Conservation (phyloP, 2,888 invertebrate species). For the Galerucella calmariensis region DNA sequence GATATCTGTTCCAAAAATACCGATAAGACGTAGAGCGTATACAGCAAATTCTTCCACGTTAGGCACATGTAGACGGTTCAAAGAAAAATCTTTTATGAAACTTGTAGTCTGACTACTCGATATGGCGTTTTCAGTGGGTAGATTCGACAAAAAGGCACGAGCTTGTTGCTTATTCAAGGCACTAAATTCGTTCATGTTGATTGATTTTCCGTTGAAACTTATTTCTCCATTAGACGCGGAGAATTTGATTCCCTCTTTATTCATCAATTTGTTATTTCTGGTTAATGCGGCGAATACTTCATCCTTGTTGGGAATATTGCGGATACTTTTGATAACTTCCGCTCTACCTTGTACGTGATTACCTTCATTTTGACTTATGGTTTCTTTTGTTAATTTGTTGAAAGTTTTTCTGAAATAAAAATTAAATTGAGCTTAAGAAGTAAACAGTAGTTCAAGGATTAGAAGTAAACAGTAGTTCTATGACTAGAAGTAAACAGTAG, state of each 20-base stretch:
- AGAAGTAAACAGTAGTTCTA: too few species aligned
- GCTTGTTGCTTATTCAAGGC: slow-evolving; percentile 50
- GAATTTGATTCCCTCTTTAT: slow-evolving; percentile 64
- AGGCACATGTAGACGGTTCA: slow-evolving; percentile 30
- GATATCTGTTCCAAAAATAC: slow-evolving; percentile 17
- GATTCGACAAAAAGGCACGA: slow-evolving; percentile 46
- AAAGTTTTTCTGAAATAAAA: slow-evolving; percentile 68
- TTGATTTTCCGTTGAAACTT: slow-evolving; percentile 53
- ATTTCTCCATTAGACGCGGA: slow-evolving; percentile 54
- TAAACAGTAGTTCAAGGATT: too few species aligned
- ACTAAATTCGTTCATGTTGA: slow-evolving; percentile 55
- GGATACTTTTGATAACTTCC: slow-evolving; percentile 69
- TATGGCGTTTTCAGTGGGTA: slow-evolving; percentile 35
- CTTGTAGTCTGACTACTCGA: slow-evolving; percentile 21
- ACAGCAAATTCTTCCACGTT: slow-evolving; percentile 22
- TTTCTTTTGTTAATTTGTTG: slow-evolving; percentile 70
- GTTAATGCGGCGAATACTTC: slow-evolving; percentile 70
- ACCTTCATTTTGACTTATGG: slow-evolving; percentile 66
- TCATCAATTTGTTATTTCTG: slow-evolving; percentile 68
- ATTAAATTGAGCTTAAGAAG: background rate
- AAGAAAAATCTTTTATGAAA: slow-evolving; percentile 18
- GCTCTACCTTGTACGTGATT: slow-evolving; percentile 64
- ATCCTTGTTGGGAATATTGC: slow-evolving; percentile 68
- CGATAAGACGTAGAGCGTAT: slow-evolving; percentile 24
- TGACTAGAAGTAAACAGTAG: too few species aligned